Base-by-base conservation (phyloP, 2,888 invertebrate genomes). In the Hypselothyrea guttata region DNA sequence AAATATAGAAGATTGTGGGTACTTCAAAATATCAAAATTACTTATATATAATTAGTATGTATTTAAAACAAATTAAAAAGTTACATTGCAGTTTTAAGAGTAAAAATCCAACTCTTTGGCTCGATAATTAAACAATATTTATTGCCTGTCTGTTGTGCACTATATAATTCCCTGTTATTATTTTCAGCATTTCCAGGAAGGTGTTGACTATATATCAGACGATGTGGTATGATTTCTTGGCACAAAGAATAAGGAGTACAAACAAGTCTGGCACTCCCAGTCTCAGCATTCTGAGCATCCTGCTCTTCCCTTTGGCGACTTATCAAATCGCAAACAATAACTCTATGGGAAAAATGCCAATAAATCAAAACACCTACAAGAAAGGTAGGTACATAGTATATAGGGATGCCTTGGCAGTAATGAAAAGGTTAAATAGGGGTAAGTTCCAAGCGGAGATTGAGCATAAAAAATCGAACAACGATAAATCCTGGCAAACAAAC, bases 291-390 rank as follows among this genome's bases (percentile, higher is more conserved):
- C n/a, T n/a, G n/a, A n/a, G n/a, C 55, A 75, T 75, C 75, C 75
- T 54, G n/a, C 68, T 49, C 18, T 54, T 44, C 31, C 42, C 56
- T 56, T 59, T 58, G 54, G 55, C 62, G 72, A 71, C 79, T 75
- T 65, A 83, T 74, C 65, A 62, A 69, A 81, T 76, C 71, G 77
- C 65, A 62, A 81, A 65, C 81, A 79, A 76, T 65, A 56, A 60
- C 42, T 44, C 30, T n/a, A 30, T 9, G 11, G 9, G 12, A 44
- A 73, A 68, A 76, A 71, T 59, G 71, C 59, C 74, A 71, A 82
- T 82, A 82, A 84, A 84, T 82, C 78, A 84, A 82, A 60, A 74
- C 71, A 75, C 71, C 71, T 78, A 74, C 63, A 69, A 75, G 71
- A 77, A 71, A 56, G 53, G 12, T 1, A 12, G 11, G 12, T 12